These are phyloP conservation scores for Pygocentrus nattereri DNA, from an alignment of 2,797 vertebrate genomes.

Conservation along the genomic window DNA sequence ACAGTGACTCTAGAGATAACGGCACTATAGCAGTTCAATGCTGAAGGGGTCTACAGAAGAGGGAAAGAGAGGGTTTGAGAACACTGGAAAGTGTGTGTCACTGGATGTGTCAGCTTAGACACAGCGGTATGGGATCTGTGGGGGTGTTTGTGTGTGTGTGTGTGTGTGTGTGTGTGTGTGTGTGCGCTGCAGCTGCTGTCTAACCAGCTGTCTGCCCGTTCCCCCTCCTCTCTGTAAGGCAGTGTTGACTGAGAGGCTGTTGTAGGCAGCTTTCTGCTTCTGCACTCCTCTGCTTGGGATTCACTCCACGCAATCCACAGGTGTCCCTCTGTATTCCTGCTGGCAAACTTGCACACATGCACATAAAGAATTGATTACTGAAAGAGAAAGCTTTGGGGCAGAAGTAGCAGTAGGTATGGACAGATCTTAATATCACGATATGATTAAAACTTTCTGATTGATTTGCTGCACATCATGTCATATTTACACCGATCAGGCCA, in stretches of 20 bases:
- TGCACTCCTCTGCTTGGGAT: not conserved
- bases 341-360: not conserved
- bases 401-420: too few species aligned
- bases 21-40: not conserved
- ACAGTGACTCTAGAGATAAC: not conserved
- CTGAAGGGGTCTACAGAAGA: not conserved
- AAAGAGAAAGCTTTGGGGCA: not conserved
- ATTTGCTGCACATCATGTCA: too few species aligned
- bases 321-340: slow-evolving; percentile 54
- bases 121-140: slow-evolving; percentile 17
- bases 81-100: slow-evolving; percentile 34
- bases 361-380: not conserved
- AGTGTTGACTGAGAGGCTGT: slow-evolving; percentile 44
- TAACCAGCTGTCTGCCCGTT: slow-evolving; percentile 47
- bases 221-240: slow-evolving; percentile 22
- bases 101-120: slow-evolving; percentile 30
- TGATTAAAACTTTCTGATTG: too few species aligned
- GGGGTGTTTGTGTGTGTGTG: slow-evolving; percentile 39
- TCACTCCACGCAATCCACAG: slow-evolving; percentile 42
- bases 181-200: slow-evolving; percentile 54
- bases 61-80: slow-evolving; percentile 8
- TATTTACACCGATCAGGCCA: too few species aligned
- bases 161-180: slow-evolving; percentile 21
- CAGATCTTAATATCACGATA: too few species aligned
- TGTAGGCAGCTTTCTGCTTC: slow-evolving; percentile 15